Percentiles rank a stretch among this genome's conserved stretches.
phyloP scores from a whole-genome alignment of 2,113 vertebrate species.

The Percopsis transmontana region DNA sequence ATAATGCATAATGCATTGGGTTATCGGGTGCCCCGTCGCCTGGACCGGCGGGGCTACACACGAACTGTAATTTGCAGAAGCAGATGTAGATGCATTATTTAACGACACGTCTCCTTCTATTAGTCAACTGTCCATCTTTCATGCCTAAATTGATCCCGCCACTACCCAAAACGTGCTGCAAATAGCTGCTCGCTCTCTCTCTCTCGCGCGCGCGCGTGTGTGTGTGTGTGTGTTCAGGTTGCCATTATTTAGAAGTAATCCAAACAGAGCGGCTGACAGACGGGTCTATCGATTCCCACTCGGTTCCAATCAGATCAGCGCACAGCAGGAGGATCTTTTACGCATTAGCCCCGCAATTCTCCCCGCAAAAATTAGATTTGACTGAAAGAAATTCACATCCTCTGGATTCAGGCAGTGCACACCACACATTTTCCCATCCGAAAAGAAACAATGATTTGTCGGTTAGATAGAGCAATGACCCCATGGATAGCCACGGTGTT shows the following conservation, averaged over 20 bases:
- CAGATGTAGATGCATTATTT: conserved; percentile 76
- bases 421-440: neutral
- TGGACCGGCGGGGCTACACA: conserved; percentile 49
- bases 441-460: neutral
- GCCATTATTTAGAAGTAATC: conserved; percentile 27
- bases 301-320: conserved; percentile 24
- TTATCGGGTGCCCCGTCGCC: conserved; percentile 45
- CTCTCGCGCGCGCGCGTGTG: neutral
- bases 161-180: conserved; percentile 30
- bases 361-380: conserved; percentile 1
- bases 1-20: conserved; percentile 66
- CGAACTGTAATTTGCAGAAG: conserved; percentile 59
- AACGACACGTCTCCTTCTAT: conserved; percentile 69
- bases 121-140: conserved; percentile 63
- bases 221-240: conserved; percentile 20
- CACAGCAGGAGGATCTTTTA: conserved; percentile 7
- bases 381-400: neutral
- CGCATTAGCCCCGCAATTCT: conserved; percentile 2
- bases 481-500: too few species aligned
- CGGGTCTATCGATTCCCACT: conserved; percentile 42
- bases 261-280: conserved; percentile 52
- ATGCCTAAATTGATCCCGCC: conserved; percentile 21
- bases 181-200: neutral
- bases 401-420: neutral
- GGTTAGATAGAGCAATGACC: neutral